A percentile compares a stretch with the other conserved stretches of the same genome.
Conservation (phyloP, 1,140 invertebrate species). For the Aporrectodea caliginosa region DNA sequence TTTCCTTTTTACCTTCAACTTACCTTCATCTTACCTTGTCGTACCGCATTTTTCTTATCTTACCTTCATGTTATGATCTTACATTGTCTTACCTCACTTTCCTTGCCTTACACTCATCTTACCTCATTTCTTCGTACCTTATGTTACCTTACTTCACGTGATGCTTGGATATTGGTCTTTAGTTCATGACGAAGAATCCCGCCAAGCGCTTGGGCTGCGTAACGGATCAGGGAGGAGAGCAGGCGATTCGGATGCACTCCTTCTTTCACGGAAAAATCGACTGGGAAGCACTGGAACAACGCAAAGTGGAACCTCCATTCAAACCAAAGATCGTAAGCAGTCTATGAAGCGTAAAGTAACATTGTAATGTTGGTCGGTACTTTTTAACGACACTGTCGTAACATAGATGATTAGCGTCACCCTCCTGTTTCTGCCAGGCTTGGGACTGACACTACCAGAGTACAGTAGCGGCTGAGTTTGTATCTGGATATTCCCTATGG, state of each 20-base stretch:
- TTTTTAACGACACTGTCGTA: background rate
- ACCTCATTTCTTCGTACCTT: too few relatives aligned
- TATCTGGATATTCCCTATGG: background rate
- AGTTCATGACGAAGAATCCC: conserved; percentile 95
- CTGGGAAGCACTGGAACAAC: conserved; percentile 79
- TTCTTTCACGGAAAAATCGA: conserved; percentile 86
- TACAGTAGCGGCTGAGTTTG: background rate
- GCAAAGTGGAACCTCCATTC: conserved; percentile 87
- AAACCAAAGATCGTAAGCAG: conserved; percentile 61
- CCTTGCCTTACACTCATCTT: too few relatives aligned
- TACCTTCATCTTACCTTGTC: too few relatives aligned
- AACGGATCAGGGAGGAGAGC: conserved; percentile 66
- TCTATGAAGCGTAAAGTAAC: background rate
- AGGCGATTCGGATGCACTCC: conserved; percentile 72
- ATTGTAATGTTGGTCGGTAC: background rate
- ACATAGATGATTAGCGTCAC: too few relatives aligned
- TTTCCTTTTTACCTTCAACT: too few relatives aligned
- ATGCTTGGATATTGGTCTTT: too few relatives aligned
- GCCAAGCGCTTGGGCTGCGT: conserved; percentile 79
- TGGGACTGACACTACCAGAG: too few relatives aligned
- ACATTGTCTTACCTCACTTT: too few relatives aligned
- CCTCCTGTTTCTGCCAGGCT: too few relatives aligned
- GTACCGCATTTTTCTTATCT: too few relatives aligned
- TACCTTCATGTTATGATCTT: too few relatives aligned
- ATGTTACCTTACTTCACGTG: too few relatives aligned